A percentile compares a stretch with the other conserved stretches of the same genome.
Conservation (phyloP, 2,113 vertebrate species). For the Ammospiza caudacuta region DNA sequence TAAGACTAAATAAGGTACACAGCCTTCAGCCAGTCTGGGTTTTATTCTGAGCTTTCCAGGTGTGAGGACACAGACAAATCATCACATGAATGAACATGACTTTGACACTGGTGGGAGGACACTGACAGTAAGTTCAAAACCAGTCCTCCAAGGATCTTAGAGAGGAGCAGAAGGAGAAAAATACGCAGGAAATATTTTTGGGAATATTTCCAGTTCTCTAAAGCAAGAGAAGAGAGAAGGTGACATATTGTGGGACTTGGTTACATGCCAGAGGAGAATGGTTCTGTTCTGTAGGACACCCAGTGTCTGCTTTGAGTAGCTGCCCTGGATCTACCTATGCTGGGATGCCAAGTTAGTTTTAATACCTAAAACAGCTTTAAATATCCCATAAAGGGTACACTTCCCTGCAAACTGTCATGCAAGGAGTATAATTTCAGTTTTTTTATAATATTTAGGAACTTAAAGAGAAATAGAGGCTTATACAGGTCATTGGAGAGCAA, state of each 20-base stretch:
- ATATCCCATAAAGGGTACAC: background rate
- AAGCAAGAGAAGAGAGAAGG: slow-evolving; percentile 11
- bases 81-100: background rate
- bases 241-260: background rate
- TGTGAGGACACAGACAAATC: background rate
- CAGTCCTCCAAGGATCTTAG: background rate
- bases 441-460: background rate
- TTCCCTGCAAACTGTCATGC: background rate
- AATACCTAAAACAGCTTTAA: background rate
- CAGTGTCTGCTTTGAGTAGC: background rate
- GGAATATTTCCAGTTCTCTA: slow-evolving; percentile 2
- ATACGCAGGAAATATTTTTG: background rate
- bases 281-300: background rate
- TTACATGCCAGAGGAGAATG: background rate
- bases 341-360: background rate
- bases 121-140: background rate
- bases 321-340: background rate
- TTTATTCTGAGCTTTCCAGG: background rate
- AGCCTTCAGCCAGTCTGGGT: background rate
- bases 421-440: background rate
- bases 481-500: background rate
- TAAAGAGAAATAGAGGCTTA: background rate
- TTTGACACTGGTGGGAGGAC: background rate
- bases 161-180: slow-evolving; percentile 5
- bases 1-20: background rate